Evolutionary conservation across 1,140 invertebrate species (phyloP).

Genomic region (Temnothorax curvispinosus): DNA sequence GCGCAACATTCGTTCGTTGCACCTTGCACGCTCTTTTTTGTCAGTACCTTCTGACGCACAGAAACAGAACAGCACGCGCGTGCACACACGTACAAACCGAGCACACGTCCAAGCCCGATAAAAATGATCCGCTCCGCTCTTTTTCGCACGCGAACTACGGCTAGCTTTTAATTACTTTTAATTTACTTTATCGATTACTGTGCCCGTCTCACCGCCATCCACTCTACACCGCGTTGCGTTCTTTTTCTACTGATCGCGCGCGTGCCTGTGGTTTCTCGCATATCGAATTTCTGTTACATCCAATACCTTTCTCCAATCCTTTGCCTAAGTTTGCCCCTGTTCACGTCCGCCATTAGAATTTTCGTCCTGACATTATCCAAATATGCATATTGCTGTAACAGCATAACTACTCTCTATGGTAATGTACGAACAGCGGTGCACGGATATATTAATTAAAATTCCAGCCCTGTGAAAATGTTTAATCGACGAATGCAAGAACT

Average conservation of each 20-base stretch:
- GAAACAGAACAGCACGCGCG: too few species aligned
- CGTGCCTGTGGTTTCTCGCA: slow-evolving; percentile 38
- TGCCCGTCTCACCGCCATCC: not conserved
- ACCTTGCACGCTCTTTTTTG: not conserved
- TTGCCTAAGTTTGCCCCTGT: not conserved
- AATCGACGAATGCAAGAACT: not conserved
- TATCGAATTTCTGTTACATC: slow-evolving; percentile 59
- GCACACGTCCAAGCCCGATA: not conserved
- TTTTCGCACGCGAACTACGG: slow-evolving; percentile 7
- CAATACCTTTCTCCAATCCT: slow-evolving; percentile 16
- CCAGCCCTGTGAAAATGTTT: not conserved
- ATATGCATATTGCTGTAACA: not conserved
- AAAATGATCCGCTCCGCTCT: slow-evolving; percentile 35
- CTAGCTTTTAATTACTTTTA: slow-evolving; percentile 57
- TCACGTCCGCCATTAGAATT: slow-evolving; percentile 17
- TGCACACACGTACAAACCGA: not conserved
- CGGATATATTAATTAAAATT: slow-evolving; percentile 17
- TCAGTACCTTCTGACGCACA: not conserved
- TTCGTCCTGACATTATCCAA: slow-evolving; percentile 16
- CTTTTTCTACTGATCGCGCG: slow-evolving; percentile 15
- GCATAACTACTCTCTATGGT: not conserved
- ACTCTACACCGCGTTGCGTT: not conserved
- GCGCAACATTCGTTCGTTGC: slow-evolving; percentile 9
- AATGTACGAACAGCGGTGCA: not conserved
- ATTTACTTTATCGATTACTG: slow-evolving; percentile 56